A percentile compares a stretch with the other conserved stretches of the same genome.
These are phyloP conservation scores for Corticium candelabrum DNA, from an alignment of 37 sponge, comb jelly and placozoan species.

Conservation along the genomic window DNA sequence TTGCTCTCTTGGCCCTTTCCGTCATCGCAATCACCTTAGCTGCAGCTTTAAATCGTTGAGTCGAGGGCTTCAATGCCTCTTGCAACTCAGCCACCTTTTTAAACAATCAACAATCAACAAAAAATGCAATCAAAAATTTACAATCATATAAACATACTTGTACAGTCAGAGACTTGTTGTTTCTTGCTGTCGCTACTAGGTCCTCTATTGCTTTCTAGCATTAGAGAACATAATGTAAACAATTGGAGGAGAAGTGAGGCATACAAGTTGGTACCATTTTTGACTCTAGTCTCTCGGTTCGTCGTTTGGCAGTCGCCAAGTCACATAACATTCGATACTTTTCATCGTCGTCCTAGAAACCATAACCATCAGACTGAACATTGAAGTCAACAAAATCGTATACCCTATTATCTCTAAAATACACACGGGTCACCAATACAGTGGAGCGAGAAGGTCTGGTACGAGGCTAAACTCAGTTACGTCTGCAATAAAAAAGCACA, in stretches of 20 bases:
- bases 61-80: not conserved
- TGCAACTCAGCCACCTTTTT: not conserved
- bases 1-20: not conserved
- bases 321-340: not conserved
- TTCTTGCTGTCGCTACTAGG: not conserved
- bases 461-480: no score
- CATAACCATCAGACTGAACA: not conserved
- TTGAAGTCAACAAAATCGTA: no score
- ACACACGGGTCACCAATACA: no score
- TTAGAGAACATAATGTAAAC: not conserved
- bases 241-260: not conserved
- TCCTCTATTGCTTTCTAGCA: not conserved
- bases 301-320: not conserved
- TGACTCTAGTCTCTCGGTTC: not conserved
- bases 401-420: no score
- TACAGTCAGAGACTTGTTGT: not conserved
- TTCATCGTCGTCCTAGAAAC: not conserved
- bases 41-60: constrained; percentile 7
- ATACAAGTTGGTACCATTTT: constrained; percentile 5
- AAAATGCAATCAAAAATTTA: no score
- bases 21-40: constrained; percentile 9
- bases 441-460: no score
- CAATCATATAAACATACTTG: not conserved
- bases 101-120: not conserved
- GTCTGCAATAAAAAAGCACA: no score